A percentile compares a stretch with the other conserved stretches of the same genome.
Evolutionary conservation across 2,888 invertebrate species (phyloP).

Genomic region (Tridacna gigas): DNA sequence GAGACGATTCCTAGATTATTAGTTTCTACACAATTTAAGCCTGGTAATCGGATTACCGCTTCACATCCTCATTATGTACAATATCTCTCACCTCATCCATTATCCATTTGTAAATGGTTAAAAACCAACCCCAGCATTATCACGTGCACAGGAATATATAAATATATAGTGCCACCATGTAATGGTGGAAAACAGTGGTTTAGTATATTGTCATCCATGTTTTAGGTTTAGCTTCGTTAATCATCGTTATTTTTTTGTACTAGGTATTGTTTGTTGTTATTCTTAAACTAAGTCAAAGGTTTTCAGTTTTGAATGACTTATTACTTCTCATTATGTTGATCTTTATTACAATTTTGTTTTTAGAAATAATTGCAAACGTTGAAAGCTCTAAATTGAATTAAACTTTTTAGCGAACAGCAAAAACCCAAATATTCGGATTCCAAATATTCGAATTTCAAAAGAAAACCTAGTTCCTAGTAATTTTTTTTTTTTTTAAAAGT

Average conservation of each 20-base stretch:
- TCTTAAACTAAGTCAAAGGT: constrained; percentile 33
- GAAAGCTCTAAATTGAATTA: too few relatives aligned
- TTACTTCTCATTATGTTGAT: too few relatives aligned
- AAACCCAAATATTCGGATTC: too few relatives aligned
- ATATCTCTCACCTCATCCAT: constrained; percentile 8
- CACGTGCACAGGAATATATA: constrained; percentile 6
- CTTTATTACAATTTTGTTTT: too few relatives aligned
- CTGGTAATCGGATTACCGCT: constrained; percentile 33
- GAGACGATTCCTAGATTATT: too few relatives aligned
- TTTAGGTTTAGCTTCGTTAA: neutral
- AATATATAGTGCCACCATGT: constrained; percentile 2
- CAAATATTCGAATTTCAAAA: too few relatives aligned
- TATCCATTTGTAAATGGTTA: constrained; percentile 26
- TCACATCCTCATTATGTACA: constrained; percentile 22
- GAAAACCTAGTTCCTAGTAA: too few relatives aligned
- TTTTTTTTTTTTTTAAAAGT: too few relatives aligned
- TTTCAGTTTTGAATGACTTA: too few relatives aligned
- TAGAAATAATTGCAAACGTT: too few relatives aligned
- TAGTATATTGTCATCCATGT: constrained; percentile 15
- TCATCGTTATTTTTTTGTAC: neutral
- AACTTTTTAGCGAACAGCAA: too few relatives aligned
- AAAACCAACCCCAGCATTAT: constrained; percentile 41
- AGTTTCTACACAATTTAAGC: neutral
- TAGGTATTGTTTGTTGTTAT: constrained; percentile 22
- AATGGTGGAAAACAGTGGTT: constrained; percentile 2